A percentile compares a stretch with the other conserved stretches of the same genome.
phyloP scores from a whole-genome alignment of 2,797 vertebrate genomes.

The Oreortyx pictus region DNA sequence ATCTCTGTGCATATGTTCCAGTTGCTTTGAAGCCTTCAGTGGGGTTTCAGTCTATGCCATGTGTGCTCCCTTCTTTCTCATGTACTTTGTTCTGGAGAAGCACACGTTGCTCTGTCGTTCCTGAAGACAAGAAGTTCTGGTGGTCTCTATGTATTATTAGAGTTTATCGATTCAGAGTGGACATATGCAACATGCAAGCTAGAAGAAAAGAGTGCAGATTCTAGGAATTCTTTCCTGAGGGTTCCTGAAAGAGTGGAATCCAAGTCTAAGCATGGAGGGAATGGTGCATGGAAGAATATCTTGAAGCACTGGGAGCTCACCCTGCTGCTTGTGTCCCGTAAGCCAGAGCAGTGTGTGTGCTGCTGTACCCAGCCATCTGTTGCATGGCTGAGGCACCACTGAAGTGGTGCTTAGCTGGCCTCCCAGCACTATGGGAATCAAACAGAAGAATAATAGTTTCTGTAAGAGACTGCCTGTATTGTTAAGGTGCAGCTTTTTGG shows the following conservation, averaged over 20 bases:
- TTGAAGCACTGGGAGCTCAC: not conserved
- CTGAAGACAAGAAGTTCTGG: not conserved
- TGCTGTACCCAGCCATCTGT: not conserved
- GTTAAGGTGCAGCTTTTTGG: rapidly evolving
- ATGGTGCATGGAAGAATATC: not conserved
- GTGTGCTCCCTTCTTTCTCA: not conserved
- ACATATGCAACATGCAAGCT: not conserved
- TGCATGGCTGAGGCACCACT: not conserved
- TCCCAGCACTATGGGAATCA: not conserved
- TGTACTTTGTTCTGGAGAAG: not conserved
- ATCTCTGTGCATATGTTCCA: not conserved
- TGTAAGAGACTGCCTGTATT: rapidly evolving
- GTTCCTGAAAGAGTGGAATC: not conserved
- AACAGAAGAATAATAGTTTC: not conserved
- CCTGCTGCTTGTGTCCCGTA: not conserved
- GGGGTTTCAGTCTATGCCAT: not conserved
- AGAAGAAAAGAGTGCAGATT: not conserved
- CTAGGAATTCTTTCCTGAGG: not conserved
- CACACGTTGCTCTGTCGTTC: not conserved
- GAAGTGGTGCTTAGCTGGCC: rapidly evolving
- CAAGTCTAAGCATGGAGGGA: not conserved
- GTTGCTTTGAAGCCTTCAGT: not conserved
- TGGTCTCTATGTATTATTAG: not conserved
- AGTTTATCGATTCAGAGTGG: not conserved
- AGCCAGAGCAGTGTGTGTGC: not conserved